These are phyloP conservation scores for Temnopleurus reevesii DNA, from an alignment of 53 echinoderm and acorn worm species.

Conservation along the genomic window DNA sequence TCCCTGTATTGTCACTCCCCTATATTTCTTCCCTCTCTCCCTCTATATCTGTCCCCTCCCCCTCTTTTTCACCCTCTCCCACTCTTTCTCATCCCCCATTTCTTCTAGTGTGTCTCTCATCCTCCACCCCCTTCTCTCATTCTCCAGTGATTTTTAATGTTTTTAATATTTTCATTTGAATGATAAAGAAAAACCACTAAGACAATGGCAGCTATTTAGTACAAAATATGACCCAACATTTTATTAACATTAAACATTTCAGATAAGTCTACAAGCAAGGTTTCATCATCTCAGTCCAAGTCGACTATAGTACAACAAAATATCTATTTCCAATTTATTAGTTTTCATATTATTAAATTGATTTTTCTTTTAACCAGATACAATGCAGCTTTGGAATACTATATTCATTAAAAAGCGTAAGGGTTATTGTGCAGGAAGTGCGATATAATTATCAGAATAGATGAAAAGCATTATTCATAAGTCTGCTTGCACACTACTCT, in stretches of 20 bases:
- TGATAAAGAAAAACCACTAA: neutral
- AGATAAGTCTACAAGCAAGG: slow-evolving; percentile 12
- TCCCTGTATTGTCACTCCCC: neutral
- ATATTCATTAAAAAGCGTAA: neutral
- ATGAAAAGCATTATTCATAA: too few species aligned
- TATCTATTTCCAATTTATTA: too few species aligned
- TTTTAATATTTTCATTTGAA: neutral
- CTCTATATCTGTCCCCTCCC: too few species aligned
- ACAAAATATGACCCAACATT: neutral
- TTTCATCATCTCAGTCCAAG: neutral
- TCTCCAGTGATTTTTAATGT: neutral
- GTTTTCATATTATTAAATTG: too few species aligned
- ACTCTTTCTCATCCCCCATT: neutral
- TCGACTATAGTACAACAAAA: neutral
- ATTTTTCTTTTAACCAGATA: slow-evolving; percentile 22
- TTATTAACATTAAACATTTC: slow-evolving; percentile 1
- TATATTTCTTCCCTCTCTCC: too few species aligned
- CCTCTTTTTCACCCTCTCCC: neutral
- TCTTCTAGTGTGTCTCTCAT: neutral
- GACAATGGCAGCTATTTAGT: neutral
- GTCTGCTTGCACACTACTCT: too few species aligned
- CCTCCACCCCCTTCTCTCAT: neutral
- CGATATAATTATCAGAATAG: too few species aligned
- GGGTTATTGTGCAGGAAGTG: too few species aligned
- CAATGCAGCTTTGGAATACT: neutral